Conservation (phyloP, 1,140 invertebrate genomes). For the Pentalonia nigronervosa region DNA sequence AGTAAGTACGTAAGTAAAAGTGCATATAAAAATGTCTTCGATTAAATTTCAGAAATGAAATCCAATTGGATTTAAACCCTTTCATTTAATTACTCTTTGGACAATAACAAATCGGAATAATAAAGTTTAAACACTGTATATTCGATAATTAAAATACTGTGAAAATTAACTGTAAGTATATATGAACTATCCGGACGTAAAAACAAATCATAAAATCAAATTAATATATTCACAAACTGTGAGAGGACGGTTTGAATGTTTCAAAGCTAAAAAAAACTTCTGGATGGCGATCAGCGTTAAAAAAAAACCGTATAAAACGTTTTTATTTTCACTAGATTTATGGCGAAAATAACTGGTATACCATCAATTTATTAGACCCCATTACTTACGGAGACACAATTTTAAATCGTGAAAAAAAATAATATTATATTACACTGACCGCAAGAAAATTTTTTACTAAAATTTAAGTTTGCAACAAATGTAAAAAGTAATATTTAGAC, state of each 20-base stretch:
- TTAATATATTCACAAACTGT: background rate
- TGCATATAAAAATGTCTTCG: background rate
- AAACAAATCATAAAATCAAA: slow-evolving; percentile 31
- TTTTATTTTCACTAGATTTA: background rate
- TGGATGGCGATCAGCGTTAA: background rate
- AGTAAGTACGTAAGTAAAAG: background rate
- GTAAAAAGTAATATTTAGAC: background rate
- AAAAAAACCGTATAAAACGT: background rate
- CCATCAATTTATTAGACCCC: background rate
- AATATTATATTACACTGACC: background rate
- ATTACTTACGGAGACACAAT: background rate
- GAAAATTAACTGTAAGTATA: background rate
- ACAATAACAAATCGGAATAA: slow-evolving; percentile 6
- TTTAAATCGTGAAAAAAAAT: background rate
- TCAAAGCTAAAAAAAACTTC: background rate
- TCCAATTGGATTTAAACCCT: background rate
- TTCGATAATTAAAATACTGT: background rate
- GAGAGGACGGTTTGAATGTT: background rate
- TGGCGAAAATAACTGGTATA: background rate
- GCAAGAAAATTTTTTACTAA: background rate
- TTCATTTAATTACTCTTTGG: background rate
- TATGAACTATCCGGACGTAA: background rate
- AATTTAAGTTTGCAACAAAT: background rate
- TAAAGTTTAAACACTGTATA: background rate
- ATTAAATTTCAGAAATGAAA: background rate